phyloP scores from a whole-genome alignment of 2,113 vertebrate species.

The Oostethus manadensis region DNA sequence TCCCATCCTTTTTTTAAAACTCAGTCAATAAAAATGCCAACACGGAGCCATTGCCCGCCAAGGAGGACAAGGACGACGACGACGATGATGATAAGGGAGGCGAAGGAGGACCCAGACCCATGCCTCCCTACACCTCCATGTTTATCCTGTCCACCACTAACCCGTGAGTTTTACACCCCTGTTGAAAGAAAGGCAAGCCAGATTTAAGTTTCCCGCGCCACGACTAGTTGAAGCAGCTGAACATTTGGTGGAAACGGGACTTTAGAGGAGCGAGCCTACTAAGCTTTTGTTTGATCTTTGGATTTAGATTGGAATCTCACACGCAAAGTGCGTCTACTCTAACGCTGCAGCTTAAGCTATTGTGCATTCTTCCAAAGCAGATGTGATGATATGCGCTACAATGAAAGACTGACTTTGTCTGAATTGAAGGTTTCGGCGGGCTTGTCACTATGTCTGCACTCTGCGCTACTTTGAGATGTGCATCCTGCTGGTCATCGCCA shows the following conservation, averaged over 20 bases:
- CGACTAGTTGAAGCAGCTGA: too few species aligned
- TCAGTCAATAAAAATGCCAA: constrained; percentile 91
- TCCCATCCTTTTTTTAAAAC: not conserved
- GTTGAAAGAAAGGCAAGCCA: not conserved
- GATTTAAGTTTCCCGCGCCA: not conserved
- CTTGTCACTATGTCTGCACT: constrained; percentile 88
- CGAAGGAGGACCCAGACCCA: constrained; percentile 83
- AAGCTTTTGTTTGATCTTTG: constrained; percentile 2
- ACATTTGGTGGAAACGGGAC: not conserved
- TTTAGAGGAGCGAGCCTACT: not conserved
- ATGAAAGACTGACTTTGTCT: constrained; percentile 13
- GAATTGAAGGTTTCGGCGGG: constrained; percentile 76
- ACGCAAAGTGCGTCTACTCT: not conserved
- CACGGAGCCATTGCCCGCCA: constrained; percentile 81
- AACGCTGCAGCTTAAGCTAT: not conserved
- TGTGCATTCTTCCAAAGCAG: not conserved
- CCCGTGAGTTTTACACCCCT: constrained; percentile 75
- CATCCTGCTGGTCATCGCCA: constrained; percentile 88
- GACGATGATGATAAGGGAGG: constrained; percentile 79
- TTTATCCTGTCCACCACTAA: constrained; percentile 92
- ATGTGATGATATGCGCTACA: not conserved
- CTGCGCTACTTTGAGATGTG: constrained; percentile 89
- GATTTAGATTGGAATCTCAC: constrained; percentile 2
- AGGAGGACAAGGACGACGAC: constrained; percentile 83
- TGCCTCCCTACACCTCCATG: constrained; percentile 97